Percentiles rank a stretch among this genome's conserved stretches.
Conservation (phyloP, 2,797 vertebrate genomes). For the Arctocebus calabarensis region DNA sequence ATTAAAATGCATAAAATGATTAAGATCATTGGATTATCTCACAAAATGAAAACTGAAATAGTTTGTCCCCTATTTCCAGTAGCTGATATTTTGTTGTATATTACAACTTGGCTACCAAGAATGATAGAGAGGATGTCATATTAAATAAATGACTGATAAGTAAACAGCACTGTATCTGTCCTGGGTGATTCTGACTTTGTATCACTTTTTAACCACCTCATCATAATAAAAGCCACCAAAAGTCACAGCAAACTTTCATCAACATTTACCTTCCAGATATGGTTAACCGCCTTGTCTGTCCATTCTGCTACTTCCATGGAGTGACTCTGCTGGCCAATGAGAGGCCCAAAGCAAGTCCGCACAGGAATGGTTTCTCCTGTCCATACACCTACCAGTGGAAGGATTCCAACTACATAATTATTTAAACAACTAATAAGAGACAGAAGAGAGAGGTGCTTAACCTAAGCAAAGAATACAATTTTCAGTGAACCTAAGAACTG, state of each 20-base stretch:
- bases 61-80: neutral
- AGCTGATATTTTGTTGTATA: neutral
- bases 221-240: constrained; percentile 10
- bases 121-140: neutral
- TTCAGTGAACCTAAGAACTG: neutral
- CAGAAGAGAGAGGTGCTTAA: constrained; percentile 46
- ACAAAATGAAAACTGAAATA: neutral
- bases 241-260: neutral
- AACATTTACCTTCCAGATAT: constrained; percentile 97
- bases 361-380: constrained; percentile 94
- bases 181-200: neutral
- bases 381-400: constrained; percentile 92
- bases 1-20: constrained; percentile 32
- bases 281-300: constrained; percentile 95
- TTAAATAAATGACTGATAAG: neutral
- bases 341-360: constrained; percentile 97
- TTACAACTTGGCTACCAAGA: neutral
- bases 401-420: constrained; percentile 72
- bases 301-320: constrained; percentile 96
- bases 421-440: constrained; percentile 44
- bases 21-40: neutral
- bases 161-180: neutral
- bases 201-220: neutral
- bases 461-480: neutral
- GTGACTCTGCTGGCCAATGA: constrained; percentile 97